Percentiles rank a stretch among this genome's conserved stretches.
These are phyloP conservation scores for Agonum fuliginosum DNA, from an alignment of 2,888 invertebrate species.

Conservation along the genomic window DNA sequence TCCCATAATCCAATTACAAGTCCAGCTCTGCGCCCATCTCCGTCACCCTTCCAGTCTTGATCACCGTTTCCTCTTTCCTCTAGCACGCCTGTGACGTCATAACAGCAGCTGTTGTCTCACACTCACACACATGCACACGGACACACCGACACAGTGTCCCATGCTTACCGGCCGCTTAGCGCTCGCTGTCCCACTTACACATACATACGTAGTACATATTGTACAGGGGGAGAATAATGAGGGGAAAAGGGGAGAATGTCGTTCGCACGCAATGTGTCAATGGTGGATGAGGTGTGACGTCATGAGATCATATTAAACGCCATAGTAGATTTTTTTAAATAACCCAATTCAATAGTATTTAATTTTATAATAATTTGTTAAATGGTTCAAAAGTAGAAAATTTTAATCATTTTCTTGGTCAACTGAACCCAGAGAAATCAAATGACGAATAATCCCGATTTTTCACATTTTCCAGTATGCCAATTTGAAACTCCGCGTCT, in stretches of 20 bases:
- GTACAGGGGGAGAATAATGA: slow-evolving; percentile 10
- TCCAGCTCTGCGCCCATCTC: slow-evolving; percentile 12
- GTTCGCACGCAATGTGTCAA: slow-evolving; percentile 35
- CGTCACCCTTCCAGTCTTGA: slow-evolving; percentile 27
- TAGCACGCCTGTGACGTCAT: slow-evolving; percentile 32
- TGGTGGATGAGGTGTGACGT: not conserved
- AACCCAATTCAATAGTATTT: too few relatives aligned
- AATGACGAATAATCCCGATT: too few relatives aligned
- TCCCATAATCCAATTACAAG: not conserved
- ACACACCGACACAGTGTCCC: not conserved
- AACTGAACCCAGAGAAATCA: too few relatives aligned
- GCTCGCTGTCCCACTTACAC: slow-evolving; percentile 15
- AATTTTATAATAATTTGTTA: too few relatives aligned
- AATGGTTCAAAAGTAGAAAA: too few relatives aligned
- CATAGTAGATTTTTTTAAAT: too few relatives aligned
- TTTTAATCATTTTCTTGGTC: too few relatives aligned
- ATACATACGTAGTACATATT: not conserved
- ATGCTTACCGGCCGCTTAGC: not conserved
- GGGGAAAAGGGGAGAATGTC: not conserved
- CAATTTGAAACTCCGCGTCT: too few relatives aligned
- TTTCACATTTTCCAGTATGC: too few relatives aligned
- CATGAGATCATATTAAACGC: not conserved
- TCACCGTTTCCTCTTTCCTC: slow-evolving; percentile 44
- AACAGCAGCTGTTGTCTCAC: slow-evolving; percentile 43
- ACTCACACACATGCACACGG: not conserved